These are phyloP conservation scores for Dryococelus australis DNA, from an alignment of 2,888 invertebrate species.

Conservation along the genomic window DNA sequence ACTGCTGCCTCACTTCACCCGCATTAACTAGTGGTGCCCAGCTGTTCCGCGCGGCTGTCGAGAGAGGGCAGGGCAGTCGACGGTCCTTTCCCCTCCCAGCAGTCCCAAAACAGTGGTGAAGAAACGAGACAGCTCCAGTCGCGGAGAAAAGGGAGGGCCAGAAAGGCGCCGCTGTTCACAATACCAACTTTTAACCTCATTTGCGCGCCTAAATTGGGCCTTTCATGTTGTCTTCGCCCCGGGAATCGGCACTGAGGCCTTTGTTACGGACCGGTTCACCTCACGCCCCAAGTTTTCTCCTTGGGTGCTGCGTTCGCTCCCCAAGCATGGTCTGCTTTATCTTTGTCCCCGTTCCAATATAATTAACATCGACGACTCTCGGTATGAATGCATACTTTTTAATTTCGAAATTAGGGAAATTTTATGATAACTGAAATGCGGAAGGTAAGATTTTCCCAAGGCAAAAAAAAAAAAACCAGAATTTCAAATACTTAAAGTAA, in stretches of 20 bases:
- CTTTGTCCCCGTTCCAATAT: too few species aligned
- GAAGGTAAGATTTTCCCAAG: too few species aligned
- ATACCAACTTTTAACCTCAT: conserved; percentile 43
- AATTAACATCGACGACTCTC: too few species aligned
- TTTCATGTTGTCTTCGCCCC: conserved; percentile 38
- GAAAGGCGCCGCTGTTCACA: conserved; percentile 23
- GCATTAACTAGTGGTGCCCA: too few species aligned
- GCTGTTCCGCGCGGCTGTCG: not conserved
- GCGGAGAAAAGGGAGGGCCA: not conserved
- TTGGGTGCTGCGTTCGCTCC: not conserved
- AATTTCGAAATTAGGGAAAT: too few species aligned
- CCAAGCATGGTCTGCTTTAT: too few species aligned
- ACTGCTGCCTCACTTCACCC: too few species aligned
- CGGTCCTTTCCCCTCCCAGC: not conserved
- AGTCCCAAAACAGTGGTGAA: not conserved
- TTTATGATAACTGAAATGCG: too few species aligned
- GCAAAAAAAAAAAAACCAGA: too few species aligned
- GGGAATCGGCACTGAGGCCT: not conserved
- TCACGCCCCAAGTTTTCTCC: not conserved
- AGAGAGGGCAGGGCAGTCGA: not conserved
- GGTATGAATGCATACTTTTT: too few species aligned
- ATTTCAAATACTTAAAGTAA: too few species aligned
- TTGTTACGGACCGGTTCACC: not conserved
- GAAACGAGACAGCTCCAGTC: not conserved
- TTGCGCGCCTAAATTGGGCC: conserved; percentile 42